Percentiles rank a stretch among this genome's conserved stretches.
Evolutionary conservation across 1,140 invertebrate species (phyloP).

Genomic region (Hypothenemus hampei): DNA sequence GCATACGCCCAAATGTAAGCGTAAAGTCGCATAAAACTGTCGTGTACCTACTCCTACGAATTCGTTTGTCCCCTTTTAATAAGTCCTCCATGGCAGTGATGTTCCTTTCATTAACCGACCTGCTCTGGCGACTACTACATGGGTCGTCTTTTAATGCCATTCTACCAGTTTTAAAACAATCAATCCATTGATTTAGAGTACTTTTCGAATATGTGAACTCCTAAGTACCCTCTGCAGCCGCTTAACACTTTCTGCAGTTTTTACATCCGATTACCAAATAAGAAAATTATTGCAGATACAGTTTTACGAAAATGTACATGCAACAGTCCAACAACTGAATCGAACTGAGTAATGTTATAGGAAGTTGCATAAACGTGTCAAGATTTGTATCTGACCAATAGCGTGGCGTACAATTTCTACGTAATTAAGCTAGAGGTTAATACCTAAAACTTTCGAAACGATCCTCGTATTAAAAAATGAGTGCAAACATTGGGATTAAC

Average conservation of each 20-base stretch:
- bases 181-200: conserved; percentile 13
- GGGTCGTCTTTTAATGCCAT: conserved; percentile 13
- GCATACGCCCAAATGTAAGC: too few species aligned
- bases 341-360: background rate
- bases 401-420: too few species aligned
- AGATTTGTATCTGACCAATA: background rate
- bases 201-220: conserved; percentile 11
- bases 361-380: background rate
- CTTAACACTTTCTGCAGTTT: conserved; percentile 1
- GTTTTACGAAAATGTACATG: background rate
- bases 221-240: conserved; percentile 1
- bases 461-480: too few species aligned
- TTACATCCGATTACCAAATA: background rate
- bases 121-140: too few species aligned
- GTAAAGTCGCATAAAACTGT: too few species aligned
- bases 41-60: too few species aligned
- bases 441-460: too few species aligned
- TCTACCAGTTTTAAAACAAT: conserved; percentile 22
- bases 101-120: too few species aligned
- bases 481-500: too few species aligned
- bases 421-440: too few species aligned
- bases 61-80: too few species aligned
- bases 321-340: background rate
- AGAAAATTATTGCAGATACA: background rate
- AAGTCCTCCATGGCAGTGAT: too few species aligned